Percentiles rank a stretch among this genome's conserved stretches.
phyloP scores from a whole-genome alignment of 2,797 vertebrate species.

The Phrynocephalus forsythii region DNA sequence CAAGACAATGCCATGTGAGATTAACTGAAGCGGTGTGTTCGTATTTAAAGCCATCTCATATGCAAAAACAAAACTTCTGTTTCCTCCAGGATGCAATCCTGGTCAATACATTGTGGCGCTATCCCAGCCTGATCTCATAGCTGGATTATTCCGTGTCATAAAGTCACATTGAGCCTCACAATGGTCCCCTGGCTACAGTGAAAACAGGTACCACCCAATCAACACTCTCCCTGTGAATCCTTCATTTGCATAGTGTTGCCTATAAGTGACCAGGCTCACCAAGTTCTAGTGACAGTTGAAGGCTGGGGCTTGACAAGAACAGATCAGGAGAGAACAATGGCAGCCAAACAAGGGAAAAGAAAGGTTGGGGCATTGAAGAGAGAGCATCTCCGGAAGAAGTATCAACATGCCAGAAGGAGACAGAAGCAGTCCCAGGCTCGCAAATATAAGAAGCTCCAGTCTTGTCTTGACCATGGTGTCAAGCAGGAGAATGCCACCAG shows the following conservation, averaged over 20 bases:
- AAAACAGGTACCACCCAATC: slow-evolving; percentile 1
- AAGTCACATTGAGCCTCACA: background rate
- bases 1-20: too few species aligned
- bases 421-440: background rate
- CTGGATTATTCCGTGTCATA: background rate
- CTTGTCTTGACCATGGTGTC: background rate
- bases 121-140: background rate
- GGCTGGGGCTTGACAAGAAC: background rate
- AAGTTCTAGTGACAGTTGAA: background rate
- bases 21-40: too few species aligned
- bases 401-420: background rate
- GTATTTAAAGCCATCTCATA: too few species aligned
- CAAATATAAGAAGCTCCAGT: background rate
- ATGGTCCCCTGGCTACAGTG: background rate
- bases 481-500: background rate
- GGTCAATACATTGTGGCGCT: background rate
- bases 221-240: background rate
- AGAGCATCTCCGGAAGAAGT: background rate
- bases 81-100: background rate
- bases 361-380: background rate
- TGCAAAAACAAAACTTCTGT: too few species aligned
- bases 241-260: slow-evolving; percentile 22
- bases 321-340: slow-evolving; percentile 9
- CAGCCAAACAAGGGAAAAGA: slow-evolving; percentile 23
- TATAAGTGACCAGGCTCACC: background rate